phyloP scores from a whole-genome alignment of 2,888 invertebrate species.

The Bellardia bayeri region DNA sequence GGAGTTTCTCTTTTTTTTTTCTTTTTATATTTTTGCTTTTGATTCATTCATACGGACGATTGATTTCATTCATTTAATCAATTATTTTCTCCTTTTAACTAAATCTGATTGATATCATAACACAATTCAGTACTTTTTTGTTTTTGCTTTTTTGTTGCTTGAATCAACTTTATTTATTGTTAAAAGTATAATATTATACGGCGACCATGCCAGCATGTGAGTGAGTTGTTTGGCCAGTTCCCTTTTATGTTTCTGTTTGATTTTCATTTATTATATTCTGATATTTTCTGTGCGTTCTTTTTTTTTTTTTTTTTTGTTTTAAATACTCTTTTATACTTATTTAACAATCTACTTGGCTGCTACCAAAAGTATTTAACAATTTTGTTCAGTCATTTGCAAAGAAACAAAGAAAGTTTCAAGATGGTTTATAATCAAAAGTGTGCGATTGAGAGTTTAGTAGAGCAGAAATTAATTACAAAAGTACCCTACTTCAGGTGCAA shows the following conservation, averaged over 20 bases:
- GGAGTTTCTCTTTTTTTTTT: neutral
- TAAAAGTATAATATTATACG: slow-evolving; percentile 32
- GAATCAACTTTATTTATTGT: slow-evolving; percentile 52
- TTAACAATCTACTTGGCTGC: neutral
- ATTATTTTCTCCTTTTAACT: slow-evolving; percentile 68
- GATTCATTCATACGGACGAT: slow-evolving; percentile 70
- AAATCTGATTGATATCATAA: slow-evolving; percentile 66
- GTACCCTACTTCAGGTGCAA: neutral
- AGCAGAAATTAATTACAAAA: neutral
- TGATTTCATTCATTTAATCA: slow-evolving; percentile 71
- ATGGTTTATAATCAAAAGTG: slow-evolving; percentile 25
- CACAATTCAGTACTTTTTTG: slow-evolving; percentile 39
- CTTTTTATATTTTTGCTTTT: slow-evolving; percentile 22
- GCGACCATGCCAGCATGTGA: slow-evolving; percentile 4
- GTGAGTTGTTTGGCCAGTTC: neutral
- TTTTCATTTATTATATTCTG: slow-evolving; percentile 23
- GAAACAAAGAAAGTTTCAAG: slow-evolving; percentile 26
- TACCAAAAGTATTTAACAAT: slow-evolving; percentile 13
- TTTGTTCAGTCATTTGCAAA: slow-evolving; percentile 44
- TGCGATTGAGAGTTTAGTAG: neutral
- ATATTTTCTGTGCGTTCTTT: neutral
- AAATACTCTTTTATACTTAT: neutral
- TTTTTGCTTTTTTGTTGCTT: slow-evolving; percentile 7
- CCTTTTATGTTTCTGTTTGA: slow-evolving; percentile 24
- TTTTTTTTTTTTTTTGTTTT: slow-evolving; percentile 4